A percentile compares a stretch with the other conserved stretches of the same genome.
These are phyloP conservation scores for Willowsia nigromaculata DNA, from an alignment of 2,888 invertebrate genomes.

Conservation along the genomic window DNA sequence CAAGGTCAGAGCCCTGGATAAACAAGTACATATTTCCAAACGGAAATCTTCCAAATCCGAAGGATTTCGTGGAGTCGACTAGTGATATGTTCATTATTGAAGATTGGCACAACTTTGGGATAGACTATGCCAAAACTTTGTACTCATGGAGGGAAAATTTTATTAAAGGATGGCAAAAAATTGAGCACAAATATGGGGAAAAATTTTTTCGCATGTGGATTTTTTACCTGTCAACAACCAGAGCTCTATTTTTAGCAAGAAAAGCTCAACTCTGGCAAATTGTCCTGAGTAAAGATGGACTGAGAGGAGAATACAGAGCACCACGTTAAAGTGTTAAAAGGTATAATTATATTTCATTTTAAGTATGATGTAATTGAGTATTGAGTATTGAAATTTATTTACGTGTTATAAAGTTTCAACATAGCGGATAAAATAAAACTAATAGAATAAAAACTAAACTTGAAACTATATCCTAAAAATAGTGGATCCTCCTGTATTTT, in stretches of 20 bases:
- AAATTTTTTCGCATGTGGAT: not conserved
- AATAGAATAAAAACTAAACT: no score
- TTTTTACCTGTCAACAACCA: not conserved
- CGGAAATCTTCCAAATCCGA: not conserved
- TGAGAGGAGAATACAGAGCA: not conserved
- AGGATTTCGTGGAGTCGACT: not conserved
- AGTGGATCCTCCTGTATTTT: no score
- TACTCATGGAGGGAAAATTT: not conserved
- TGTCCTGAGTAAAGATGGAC: not conserved
- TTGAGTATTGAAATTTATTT: no score
- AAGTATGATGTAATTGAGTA: no score
- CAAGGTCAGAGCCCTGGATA: not conserved
- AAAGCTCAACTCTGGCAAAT: no score
- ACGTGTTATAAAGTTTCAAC: no score
- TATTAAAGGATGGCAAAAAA: not conserved
- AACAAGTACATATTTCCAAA: conserved; percentile 46
- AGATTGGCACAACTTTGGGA: conserved; percentile 23
- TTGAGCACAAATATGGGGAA: not conserved
- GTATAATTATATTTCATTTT: no score
- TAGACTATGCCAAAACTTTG: conserved; percentile 11
- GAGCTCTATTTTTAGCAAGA: not conserved
- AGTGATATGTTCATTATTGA: not conserved
- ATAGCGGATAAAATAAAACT: no score
- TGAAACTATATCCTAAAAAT: no score
- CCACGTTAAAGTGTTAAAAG: not conserved